Evolutionary conservation across 2,888 invertebrate genomes (phyloP), one percentile per base, ranked within the genome.

Genomic region (Schrankia costaestrigalis): DNA sequence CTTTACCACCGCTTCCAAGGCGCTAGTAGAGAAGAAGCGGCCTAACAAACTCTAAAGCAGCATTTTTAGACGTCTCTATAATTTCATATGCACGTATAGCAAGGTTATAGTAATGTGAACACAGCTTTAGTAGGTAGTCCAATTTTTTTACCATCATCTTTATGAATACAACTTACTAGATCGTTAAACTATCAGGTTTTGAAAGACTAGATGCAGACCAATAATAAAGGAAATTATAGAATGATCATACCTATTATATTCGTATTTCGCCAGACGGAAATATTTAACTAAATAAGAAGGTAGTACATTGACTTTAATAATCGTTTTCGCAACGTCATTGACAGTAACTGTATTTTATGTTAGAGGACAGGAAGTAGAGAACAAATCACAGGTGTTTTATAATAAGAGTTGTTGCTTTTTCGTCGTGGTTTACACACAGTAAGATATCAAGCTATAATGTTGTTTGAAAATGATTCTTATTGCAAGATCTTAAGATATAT

Each of bases 61-160:
- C n/a, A n/a, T n/a, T n/a, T n/a, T n/a, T n/a, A n/a, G n/a, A n/a
- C n/a, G n/a, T n/a, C n/a, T n/a, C n/a, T n/a, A n/a, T n/a, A n/a
- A n/a, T n/a, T n/a, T n/a, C n/a, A n/a, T n/a, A n/a, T n/a, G n/a
- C n/a, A n/a, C n/a, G n/a, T n/a, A n/a, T n/a, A n/a, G n/a, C n/a
- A n/a, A n/a, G n/a, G n/a, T n/a, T n/a, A n/a, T n/a, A n/a, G n/a
- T n/a, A n/a, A n/a, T n/a, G n/a, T n/a, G n/a, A n/a, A n/a, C n/a
- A n/a, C n/a, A n/a, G n/a, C n/a, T n/a, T n/a, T n/a, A n/a, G n/a
- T n/a, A n/a, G n/a, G 71, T 64, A 68, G 68, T 70, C 60, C 59
- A 71, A 63, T 64, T 65, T 72, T 75, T 74, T 73, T 56, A 22
- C 26, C 31, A 34, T 35, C 26, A 28, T 7, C 24, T 48, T 44